Conservation (phyloP, 2,888 invertebrate genomes). For the Glaucopsyche alexis region DNA sequence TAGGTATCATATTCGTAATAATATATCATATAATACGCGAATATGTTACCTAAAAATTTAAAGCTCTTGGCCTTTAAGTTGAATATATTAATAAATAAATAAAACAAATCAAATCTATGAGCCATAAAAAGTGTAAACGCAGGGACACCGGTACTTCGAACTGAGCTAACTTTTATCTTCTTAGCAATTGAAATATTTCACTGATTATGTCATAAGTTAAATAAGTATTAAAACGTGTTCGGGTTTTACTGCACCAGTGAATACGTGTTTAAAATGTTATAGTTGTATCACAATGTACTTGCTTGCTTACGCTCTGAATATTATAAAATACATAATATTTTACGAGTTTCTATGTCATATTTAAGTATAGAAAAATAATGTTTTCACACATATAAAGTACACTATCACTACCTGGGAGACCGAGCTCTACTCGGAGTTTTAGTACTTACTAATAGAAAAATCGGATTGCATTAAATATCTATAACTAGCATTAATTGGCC, state of each 20-base stretch:
- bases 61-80: too few relatives aligned
- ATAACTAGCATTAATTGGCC: too few relatives aligned
- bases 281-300: not conserved
- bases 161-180: slow-evolving; percentile 15
- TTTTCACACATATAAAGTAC: not conserved
- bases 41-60: too few relatives aligned
- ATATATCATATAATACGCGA: too few relatives aligned
- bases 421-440: not conserved
- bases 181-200: slow-evolving; percentile 21
- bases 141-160: not conserved
- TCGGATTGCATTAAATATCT: too few relatives aligned
- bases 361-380: not conserved
- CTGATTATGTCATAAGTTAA: slow-evolving; percentile 51
- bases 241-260: slow-evolving; percentile 54
- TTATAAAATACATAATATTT: not conserved
- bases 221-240: slow-evolving; percentile 62
- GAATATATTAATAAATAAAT: too few relatives aligned
- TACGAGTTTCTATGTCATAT: not conserved
- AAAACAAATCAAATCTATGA: too few relatives aligned
- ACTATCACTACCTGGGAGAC: not conserved
- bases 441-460: too few relatives aligned
- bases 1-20: too few relatives aligned
- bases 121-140: too few relatives aligned
- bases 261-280: slow-evolving; percentile 45
- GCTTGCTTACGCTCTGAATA: not conserved